Base-by-base conservation (phyloP, 2,888 invertebrate genomes). In the Brassicogethes aeneus region DNA sequence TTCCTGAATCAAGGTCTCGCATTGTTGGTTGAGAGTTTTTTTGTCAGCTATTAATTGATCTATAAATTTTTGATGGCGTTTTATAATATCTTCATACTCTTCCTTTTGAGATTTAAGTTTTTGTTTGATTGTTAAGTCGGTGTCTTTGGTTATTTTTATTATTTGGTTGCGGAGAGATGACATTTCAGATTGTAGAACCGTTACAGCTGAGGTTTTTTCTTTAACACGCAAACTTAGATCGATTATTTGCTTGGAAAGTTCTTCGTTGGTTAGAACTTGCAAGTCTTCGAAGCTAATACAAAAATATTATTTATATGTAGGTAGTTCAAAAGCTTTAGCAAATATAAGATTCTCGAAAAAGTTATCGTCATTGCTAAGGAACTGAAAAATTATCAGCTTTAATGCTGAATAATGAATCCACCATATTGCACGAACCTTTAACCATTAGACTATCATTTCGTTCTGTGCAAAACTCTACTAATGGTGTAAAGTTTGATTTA, bases 11-110 rank as follows among this genome's bases (percentile, higher is more conserved):
- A 84, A 56, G 42, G 76, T 74, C 55, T 84, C 81, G 50, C 83
- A 83, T 50, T 82, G 80, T 47, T 86, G 83, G 52, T 83, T 85
- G 13, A 89, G 60, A 0, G 79, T 74, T 46, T 82, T 83, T 66
- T 90, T 90, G 59, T 90, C 90, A 41, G 78, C 77, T 45, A 89
- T 80, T 35, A 90, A 60, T 70, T 83, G 85, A 59, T 89, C 88
- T 36, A 89, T 86, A 51, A 89, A 88, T 45, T 76, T 82, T 41
- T 90, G 89, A 60, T 89, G 89, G 10, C 89, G 72, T 48, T 80
- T 78, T 15, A 89, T 77, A 1, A 83, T 75, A 2, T 64, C 73
- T 55, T 88, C 87, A 54, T 82, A 85, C 52, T 88, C 86, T 15
- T 78, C 74, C 59, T 81, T 80, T 52, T 80, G 77, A 17, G 73